Evolutionary conservation across 1,140 invertebrate species (phyloP), one percentile per base, ranked within the genome.

Genomic region (Bombus confusus): DNA sequence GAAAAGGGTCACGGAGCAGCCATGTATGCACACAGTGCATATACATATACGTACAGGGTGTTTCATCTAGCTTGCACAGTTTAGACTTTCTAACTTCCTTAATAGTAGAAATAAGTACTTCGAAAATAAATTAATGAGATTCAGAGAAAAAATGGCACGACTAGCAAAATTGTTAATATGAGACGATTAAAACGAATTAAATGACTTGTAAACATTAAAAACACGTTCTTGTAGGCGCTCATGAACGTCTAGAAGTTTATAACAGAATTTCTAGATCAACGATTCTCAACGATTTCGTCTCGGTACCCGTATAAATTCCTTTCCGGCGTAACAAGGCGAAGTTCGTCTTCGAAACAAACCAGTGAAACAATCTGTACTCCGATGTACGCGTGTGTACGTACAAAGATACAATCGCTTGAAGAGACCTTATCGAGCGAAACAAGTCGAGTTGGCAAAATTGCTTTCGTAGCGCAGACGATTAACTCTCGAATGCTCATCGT

Each of bases 401-500:
- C 68, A n/a, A 72, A 80, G 59, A 52, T 72, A 80, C 66, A 85
- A 85, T 85, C 71, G 79, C 34, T 41, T 57, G 28, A n/a, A 73
- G 79, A 79, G 71, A 81, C 76, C 72, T 86, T 80, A 80, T 83
- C 73, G 84, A 85, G 80, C 80, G 79, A 83, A 86, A 86, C 85
- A 86, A 86, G 78, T 72, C 69, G 69, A 81, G 78, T 71, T 86
- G 69, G 73, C 62, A 74, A 86, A 86, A 86, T 86, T 86, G 80
- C 85, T 86, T 86, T 86, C 85, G 66, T 31, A 47, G 79, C 62
- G 73, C 85, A 62, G 85, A n/a, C 79, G 85, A 86, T 86, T 86
- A 86, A 86, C 85, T 71, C 85, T 69, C 80, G 80, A 86, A 86
- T 81, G 62, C 80, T 86, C 85, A 83, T 86, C 85, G 85, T 86